A percentile compares a stretch with the other conserved stretches of the same genome.
Conservation (phyloP, 1,140 invertebrate genomes). For the Camponotus pennsylvanicus region DNA sequence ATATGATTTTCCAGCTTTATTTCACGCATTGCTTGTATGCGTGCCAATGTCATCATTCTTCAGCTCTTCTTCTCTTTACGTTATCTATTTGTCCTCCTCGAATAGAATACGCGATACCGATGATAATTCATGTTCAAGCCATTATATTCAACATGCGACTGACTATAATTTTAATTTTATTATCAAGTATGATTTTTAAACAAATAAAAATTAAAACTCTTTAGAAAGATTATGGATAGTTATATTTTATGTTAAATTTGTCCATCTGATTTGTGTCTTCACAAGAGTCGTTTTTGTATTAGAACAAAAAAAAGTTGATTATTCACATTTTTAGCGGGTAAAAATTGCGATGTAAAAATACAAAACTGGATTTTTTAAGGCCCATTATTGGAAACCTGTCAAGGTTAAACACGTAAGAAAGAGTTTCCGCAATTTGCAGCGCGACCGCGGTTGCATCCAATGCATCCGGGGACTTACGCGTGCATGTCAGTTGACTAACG, state of each 20-base stretch:
- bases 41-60: neutral
- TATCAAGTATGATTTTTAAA: neutral
- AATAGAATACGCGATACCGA: neutral
- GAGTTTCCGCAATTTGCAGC: constrained; percentile 37
- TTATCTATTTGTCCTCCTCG: neutral
- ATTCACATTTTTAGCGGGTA: neutral
- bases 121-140: neutral
- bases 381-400: neutral
- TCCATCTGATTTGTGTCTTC: neutral
- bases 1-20: neutral
- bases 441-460: constrained; percentile 7
- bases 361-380: neutral
- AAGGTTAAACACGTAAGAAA: constrained; percentile 10
- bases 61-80: neutral
- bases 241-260: neutral
- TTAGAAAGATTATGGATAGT: neutral
- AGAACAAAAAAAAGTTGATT: neutral
- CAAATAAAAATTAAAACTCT: neutral
- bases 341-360: neutral
- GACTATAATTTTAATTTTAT: neutral
- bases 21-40: neutral
- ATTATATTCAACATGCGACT: neutral
- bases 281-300: neutral
- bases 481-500: constrained; percentile 10
- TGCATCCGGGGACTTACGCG: constrained; percentile 5